These are phyloP conservation scores for Corythoichthys haematopterus DNA, from an alignment of 2,113 vertebrate genomes.

Conservation along the genomic window DNA sequence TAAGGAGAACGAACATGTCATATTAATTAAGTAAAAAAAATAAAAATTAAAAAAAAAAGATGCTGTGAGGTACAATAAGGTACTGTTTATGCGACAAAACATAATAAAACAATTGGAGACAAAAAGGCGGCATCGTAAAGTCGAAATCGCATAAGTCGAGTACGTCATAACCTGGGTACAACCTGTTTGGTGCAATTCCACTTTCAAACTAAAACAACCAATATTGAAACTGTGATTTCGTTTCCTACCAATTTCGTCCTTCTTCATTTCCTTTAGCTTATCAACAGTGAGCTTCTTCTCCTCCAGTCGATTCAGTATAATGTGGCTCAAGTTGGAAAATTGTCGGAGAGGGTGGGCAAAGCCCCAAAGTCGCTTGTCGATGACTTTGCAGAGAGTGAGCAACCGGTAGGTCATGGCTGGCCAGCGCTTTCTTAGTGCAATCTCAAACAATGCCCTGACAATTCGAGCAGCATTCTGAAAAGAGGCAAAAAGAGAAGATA, in stretches of 20 bases:
- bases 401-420: slow-evolving; percentile 94
- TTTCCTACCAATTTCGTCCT: slow-evolving; percentile 94
- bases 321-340: slow-evolving; percentile 80
- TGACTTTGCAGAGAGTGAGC: slow-evolving; percentile 92
- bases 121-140: too few species aligned
- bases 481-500: background rate
- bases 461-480: slow-evolving; percentile 93
- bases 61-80: too few species aligned
- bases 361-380: slow-evolving; percentile 94
- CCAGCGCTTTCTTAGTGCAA: slow-evolving; percentile 93
- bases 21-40: too few species aligned
- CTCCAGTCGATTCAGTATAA: slow-evolving; percentile 84
- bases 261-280: slow-evolving; percentile 95
- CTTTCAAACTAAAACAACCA: too few species aligned
- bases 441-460: slow-evolving; percentile 92
- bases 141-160: too few species aligned
- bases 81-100: too few species aligned
- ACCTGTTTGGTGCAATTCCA: too few species aligned
- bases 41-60: too few species aligned
- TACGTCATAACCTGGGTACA: too few species aligned
- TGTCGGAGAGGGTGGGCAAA: slow-evolving; percentile 91
- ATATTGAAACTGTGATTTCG: background rate
- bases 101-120: too few species aligned
- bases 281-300: slow-evolving; percentile 91
- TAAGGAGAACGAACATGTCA: too few species aligned